Conservation (phyloP, 2,113 vertebrate species). For the Peromyscus californicus region DNA sequence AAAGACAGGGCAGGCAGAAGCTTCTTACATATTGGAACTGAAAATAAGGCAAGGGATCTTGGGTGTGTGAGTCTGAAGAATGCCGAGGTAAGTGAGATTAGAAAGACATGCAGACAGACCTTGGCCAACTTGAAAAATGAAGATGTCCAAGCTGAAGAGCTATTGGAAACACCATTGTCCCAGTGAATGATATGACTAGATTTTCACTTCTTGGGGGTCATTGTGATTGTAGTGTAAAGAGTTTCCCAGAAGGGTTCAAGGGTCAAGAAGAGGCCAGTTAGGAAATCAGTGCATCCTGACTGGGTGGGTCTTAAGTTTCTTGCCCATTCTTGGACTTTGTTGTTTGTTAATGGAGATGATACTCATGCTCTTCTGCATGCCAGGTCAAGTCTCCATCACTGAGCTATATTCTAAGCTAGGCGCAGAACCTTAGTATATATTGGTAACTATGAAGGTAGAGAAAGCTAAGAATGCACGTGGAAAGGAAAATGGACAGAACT, state of each 20-base stretch:
- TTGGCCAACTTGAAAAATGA: background rate
- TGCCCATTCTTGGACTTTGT: background rate
- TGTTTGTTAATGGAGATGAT: background rate
- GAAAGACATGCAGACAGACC: background rate
- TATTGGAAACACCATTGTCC: background rate
- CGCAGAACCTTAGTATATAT: rapidly evolving
- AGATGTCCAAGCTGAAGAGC: background rate
- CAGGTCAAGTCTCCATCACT: background rate
- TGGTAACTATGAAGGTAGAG: background rate
- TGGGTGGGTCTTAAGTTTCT: background rate
- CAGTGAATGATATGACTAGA: background rate
- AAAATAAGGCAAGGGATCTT: background rate
- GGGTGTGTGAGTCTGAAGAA: background rate
- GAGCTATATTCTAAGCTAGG: background rate
- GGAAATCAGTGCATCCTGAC: rapidly evolving
- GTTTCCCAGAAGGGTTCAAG: no score
- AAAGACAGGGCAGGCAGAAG: background rate
- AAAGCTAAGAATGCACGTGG: background rate
- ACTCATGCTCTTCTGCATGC: background rate
- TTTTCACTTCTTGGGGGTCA: background rate
- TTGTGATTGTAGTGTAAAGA: background rate
- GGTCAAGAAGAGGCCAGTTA: background rate
- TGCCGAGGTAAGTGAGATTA: background rate
- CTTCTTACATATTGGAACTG: background rate
- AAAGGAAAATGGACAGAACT: background rate